Conservation (phyloP, 2,888 invertebrate genomes). For the Neoaliturus tenellus region DNA sequence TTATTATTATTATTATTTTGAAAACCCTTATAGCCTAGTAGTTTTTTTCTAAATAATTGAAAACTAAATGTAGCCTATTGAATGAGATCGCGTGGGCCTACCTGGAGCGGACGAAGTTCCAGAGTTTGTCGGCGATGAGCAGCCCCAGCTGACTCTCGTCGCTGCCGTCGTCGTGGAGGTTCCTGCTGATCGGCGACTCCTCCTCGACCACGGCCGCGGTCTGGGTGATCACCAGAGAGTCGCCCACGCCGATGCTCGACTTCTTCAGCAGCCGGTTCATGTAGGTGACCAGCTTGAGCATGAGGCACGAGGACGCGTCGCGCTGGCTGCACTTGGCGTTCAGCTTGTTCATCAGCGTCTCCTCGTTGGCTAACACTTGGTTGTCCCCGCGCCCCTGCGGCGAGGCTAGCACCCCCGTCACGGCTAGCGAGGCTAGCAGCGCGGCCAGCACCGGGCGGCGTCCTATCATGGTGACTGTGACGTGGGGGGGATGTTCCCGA, state of each 20-base stretch:
- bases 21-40: too few relatives aligned
- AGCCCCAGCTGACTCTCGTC: conserved; percentile 77
- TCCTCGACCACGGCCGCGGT: conserved; percentile 74
- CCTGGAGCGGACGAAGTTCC: conserved; percentile 83
- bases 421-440: conserved; percentile 36
- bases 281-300: conserved; percentile 88
- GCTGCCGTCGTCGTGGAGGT: conserved; percentile 70
- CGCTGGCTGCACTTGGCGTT: conserved; percentile 86
- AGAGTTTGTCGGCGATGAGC: conserved; percentile 84
- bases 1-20: too few relatives aligned
- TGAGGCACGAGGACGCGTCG: conserved; percentile 88
- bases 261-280: conserved; percentile 89
- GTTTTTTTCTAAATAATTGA: too few relatives aligned
- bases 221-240: conserved; percentile 85
- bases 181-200: conserved; percentile 70
- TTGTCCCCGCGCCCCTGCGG: conserved; percentile 56
- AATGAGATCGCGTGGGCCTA: too few relatives aligned
- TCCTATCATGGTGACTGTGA: not conserved
- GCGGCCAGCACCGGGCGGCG: not conserved
- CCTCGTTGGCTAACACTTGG: conserved; percentile 74
- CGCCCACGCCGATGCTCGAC: conserved; percentile 85
- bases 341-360: conserved; percentile 83
- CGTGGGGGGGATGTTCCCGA: not conserved
- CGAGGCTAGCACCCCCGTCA: conserved; percentile 37
- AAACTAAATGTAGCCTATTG: too few relatives aligned